Base-by-base conservation (phyloP, 2,888 invertebrate genomes). In the Maniola hyperantus region DNA sequence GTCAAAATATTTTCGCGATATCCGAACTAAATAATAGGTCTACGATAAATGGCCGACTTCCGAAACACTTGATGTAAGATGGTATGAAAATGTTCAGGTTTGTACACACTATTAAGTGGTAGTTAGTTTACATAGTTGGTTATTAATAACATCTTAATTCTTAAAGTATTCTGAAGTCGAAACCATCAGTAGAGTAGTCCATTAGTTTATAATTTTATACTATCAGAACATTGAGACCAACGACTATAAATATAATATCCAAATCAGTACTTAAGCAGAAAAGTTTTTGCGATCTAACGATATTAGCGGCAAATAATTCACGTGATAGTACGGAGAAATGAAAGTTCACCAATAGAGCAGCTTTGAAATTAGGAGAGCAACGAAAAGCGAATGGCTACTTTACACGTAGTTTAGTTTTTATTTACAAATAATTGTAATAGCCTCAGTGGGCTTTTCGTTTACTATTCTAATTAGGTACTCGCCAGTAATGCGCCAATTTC, bases 401-500 rank as follows among this genome's bases (percentile, higher is more conserved):
- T 83, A 85, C 77, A 82, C 76, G 79, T 83, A 78, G 77, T 83
- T 83, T 79, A 80, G 79, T 78, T 81, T 81, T 74, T 75, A 82
- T 84, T 80, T 90, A 91, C 89, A 85, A 88, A 89, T 87, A 88
- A 75, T 83, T 83, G 84, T 83, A 77, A 48, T 86, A 91, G 91
- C 91, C 91, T 91, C 91, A 76, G 76, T 66, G 84, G 91, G 89
- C 90, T 85, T 80, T 80, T 81, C 83, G 86, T 85, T 86, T 83
- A 84, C 89, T 92, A 91, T 80, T 82, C 91, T 92, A 92, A 90
- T 92, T 89, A 92, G 92, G 92, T 92, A 92, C 92, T 91, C 91
- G 90, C 91, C 91, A 92, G 92, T 91, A 92, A 92, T 92, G 92
- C 92, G 92, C 91, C 91, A 91, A 92, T 90, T 90, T 88, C 80